A percentile compares a stretch with the other conserved stretches of the same genome.
Evolutionary conservation across 2,888 invertebrate genomes (phyloP).

Genomic region (Lasius platythorax): DNA sequence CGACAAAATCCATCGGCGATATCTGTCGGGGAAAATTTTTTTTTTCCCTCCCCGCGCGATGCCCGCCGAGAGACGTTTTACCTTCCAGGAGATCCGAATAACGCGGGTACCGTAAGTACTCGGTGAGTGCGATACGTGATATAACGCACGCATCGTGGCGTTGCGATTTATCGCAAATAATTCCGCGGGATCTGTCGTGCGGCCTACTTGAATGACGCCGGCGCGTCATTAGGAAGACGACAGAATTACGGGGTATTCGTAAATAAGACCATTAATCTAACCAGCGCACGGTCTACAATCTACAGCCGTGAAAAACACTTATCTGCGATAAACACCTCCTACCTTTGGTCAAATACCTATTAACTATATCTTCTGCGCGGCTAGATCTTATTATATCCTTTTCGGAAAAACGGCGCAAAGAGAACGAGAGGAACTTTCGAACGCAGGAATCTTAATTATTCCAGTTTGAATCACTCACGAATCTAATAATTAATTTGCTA

Average conservation of each 20-base stretch:
- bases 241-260: slow-evolving; percentile 2
- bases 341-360: not conserved
- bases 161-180: slow-evolving; percentile 48
- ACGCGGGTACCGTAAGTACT: slow-evolving; percentile 43
- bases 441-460: not conserved
- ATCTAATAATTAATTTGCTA: not conserved
- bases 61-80: not conserved
- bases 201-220: slow-evolving; percentile 37
- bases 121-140: slow-evolving; percentile 13
- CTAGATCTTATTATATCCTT: not conserved
- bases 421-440: not conserved
- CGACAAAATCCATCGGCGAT: slow-evolving; percentile 20
- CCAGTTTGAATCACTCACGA: not conserved
- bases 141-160: not conserved
- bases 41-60: not conserved
- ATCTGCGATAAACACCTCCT: not conserved
- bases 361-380: not conserved
- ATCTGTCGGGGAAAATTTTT: slow-evolving; percentile 29
- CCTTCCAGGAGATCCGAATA: not conserved
- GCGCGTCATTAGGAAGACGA: not conserved
- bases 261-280: slow-evolving; percentile 35
- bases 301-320: not conserved
- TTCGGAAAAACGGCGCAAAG: not conserved
- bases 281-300: not conserved
- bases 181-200: slow-evolving; percentile 27